These are phyloP conservation scores for Dreissena polymorpha DNA, from an alignment of 1,140 invertebrate species.

Conservation along the genomic window DNA sequence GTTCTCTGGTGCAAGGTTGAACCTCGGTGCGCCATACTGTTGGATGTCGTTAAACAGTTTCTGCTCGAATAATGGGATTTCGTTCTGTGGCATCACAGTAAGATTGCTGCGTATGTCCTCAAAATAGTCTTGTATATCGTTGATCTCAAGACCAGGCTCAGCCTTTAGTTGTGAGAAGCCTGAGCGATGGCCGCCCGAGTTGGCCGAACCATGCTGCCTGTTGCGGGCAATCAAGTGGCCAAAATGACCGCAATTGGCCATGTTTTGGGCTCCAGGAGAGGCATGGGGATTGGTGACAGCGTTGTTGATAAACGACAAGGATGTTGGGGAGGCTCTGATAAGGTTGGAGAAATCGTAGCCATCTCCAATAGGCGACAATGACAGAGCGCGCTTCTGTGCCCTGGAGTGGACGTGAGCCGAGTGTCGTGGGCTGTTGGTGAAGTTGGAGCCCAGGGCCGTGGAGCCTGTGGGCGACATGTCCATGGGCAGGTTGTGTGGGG, in stretches of 20 bases:
- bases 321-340: conserved; percentile 96
- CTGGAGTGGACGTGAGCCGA: conserved; percentile 72
- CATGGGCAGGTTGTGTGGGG: conserved; percentile 69
- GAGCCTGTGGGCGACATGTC: conserved; percentile 71
- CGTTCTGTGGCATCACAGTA: conserved; percentile 70
- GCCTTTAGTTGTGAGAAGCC: conserved; percentile 64
- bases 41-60: conserved; percentile 61
- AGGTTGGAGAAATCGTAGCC: conserved; percentile 94
- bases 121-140: conserved; percentile 68
- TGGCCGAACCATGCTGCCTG: conserved; percentile 63
- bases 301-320: conserved; percentile 93
- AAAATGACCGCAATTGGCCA: conserved; percentile 85
- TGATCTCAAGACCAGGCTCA: conserved; percentile 66
- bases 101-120: conserved; percentile 74
- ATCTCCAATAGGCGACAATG: conserved; percentile 96
- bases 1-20: conserved; percentile 52
- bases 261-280: conserved; percentile 66
- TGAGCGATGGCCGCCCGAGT: conserved; percentile 60
- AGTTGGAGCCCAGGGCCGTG: conserved; percentile 56
- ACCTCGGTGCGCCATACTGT: conserved; percentile 53
- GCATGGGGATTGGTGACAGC: conserved; percentile 85
- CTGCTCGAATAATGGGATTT: conserved; percentile 73
- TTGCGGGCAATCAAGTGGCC: conserved; percentile 92
- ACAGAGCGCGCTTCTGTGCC: conserved; percentile 89
- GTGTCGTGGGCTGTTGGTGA: conserved; percentile 75